Base-by-base conservation (phyloP, 2,113 vertebrate species). In the Nothobranchius kuhntae region DNA sequence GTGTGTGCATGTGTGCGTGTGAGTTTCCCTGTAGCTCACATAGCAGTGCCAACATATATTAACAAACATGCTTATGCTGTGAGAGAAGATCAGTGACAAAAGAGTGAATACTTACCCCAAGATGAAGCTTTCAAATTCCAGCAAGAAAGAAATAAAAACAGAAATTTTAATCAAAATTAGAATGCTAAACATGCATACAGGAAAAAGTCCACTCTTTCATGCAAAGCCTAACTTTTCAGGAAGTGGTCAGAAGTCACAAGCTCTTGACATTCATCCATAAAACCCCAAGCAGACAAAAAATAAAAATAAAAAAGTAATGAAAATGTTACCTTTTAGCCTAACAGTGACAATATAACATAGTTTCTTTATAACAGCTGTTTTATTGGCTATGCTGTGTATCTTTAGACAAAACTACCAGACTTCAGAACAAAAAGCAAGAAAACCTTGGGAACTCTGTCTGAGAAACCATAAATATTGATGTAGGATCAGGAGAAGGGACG, bases 41-140 rank as follows among this genome's bases (percentile, higher is more conserved):
- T 26, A 62, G 53, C 21, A 62, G 69, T 46, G 46, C 40, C 67
- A 68, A 57, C 46, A 67, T 11, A 36, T 9, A 14, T 26, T 63
- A 6, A 53, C 11, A 40, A 38, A 65, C n/a, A 38, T 60, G 67
- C n/a, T 56, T 21, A 21, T 63, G 54, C 54, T 70, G 35, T 14
- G 44, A 26, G 30, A 12, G 21, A 55, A 38, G 13, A 93, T 90
- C 92, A 78, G 46, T 77, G 14, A 92, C 68, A 90, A 89, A 94
- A 90, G 48, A 93, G 75, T 81, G 89, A 92, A 90, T 96, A 97
- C 95, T 98, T 96, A 94, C 96, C 96, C 94, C 94, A 93, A 91
- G 93, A 84, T 88, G 93, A 93, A 89, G 84, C 79, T 96, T 73
- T 30, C 65, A 77, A 87, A 89, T 93, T 92, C 93, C 93, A 88